A percentile compares a stretch with the other conserved stretches of the same genome.
Evolutionary conservation across 2,797 vertebrate species (phyloP).

Genomic region (Sphaeramia orbicularis): DNA sequence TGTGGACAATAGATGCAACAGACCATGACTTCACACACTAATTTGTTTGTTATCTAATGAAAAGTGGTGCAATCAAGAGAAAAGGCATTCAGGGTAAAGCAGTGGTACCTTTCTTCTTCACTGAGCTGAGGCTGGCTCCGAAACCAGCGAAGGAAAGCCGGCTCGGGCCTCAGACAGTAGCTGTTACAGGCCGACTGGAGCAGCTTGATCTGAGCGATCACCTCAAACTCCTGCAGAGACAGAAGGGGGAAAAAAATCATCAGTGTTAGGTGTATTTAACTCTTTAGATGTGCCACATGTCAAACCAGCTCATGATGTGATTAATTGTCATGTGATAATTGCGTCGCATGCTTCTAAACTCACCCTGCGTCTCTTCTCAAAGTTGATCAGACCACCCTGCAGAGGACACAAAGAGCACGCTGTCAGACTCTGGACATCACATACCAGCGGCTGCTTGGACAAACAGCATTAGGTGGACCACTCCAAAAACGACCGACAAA

Average conservation of each 20-base stretch:
- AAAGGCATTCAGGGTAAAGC: background rate
- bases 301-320: background rate
- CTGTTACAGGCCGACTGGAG: slow-evolving; percentile 96
- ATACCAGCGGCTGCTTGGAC: slow-evolving; percentile 53
- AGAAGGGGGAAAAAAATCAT: background rate
- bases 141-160: slow-evolving; percentile 92
- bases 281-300: background rate
- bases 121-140: slow-evolving; percentile 87
- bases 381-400: slow-evolving; percentile 95
- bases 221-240: slow-evolving; percentile 92
- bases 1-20: slow-evolving; percentile 64
- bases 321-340: background rate
- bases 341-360: slow-evolving; percentile 58
- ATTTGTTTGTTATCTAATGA: slow-evolving; percentile 50
- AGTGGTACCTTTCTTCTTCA: slow-evolving; percentile 91
- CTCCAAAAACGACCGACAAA: slow-evolving; percentile 44
- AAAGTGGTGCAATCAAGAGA: slow-evolving; percentile 22
- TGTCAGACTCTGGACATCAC: slow-evolving; percentile 66
- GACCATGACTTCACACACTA: slow-evolving; percentile 53
- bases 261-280: background rate
- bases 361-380: slow-evolving; percentile 95
- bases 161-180: slow-evolving; percentile 90
- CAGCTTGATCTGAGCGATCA: slow-evolving; percentile 96
- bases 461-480: slow-evolving; percentile 62
- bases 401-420: slow-evolving; percentile 71